Percentiles rank a stretch among this genome's conserved stretches.
These are phyloP conservation scores for Ferrisia virgata DNA, from an alignment of 2,888 invertebrate genomes.

Conservation along the genomic window DNA sequence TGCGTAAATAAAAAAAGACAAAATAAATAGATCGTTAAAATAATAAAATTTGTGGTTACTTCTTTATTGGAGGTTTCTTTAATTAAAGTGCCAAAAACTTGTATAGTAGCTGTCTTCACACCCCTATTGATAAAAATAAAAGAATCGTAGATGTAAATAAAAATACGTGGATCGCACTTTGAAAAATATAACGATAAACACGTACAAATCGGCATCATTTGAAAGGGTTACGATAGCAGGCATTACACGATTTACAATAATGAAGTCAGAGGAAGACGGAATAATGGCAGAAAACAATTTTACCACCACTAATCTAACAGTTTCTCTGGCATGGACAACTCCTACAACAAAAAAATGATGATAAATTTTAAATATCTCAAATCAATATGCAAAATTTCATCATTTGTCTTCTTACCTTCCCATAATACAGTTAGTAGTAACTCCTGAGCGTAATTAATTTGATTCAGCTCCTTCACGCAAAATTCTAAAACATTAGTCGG, in stretches of 20 bases:
- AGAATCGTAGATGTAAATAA: neutral
- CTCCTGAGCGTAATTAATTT: conserved; percentile 56
- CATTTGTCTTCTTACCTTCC: conserved; percentile 57
- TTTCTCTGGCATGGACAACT: conserved; percentile 63
- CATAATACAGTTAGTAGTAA: conserved; percentile 64
- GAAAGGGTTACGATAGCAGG: conserved; percentile 70
- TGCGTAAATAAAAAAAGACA: neutral
- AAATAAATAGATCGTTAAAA: neutral
- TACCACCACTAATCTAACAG: conserved; percentile 62
- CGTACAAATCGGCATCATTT: conserved; percentile 66
- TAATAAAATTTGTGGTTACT: conserved; percentile 10
- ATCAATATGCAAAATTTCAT: neutral
- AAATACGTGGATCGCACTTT: neutral
- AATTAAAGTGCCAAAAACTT: conserved; percentile 58
- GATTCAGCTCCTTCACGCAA: conserved; percentile 53
- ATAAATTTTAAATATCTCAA: neutral
- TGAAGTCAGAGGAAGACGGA: conserved; percentile 58
- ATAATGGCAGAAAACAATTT: conserved; percentile 61
- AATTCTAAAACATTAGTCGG: conserved; percentile 55
- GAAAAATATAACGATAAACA: conserved; percentile 47
- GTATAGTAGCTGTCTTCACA: conserved; percentile 63
- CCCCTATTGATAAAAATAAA: conserved; percentile 53
- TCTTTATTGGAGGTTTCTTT: conserved; percentile 47
- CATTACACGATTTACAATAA: conserved; percentile 61
- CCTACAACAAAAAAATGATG: conserved; percentile 53